These are phyloP conservation scores for Coptodon rendalli DNA, from an alignment of 2,113 vertebrate species.

Conservation along the genomic window DNA sequence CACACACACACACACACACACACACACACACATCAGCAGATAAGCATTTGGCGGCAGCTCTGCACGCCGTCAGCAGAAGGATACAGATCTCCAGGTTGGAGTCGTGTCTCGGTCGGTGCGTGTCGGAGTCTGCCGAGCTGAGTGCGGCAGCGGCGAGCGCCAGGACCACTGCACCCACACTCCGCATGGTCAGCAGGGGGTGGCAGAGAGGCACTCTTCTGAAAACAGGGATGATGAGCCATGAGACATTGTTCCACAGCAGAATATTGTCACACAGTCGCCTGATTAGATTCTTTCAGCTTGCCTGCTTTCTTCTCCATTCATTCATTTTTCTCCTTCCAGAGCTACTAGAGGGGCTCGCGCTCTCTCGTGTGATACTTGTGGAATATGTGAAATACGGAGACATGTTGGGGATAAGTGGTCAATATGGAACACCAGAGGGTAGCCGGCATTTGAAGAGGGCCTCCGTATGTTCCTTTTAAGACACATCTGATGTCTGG, in stretches of 20 bases:
- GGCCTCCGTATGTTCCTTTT: constrained; percentile 11
- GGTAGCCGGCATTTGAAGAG: not conserved
- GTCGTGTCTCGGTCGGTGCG: constrained; percentile 74
- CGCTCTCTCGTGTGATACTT: not conserved
- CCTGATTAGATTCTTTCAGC: not conserved
- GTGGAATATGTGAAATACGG: not conserved
- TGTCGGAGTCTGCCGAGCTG: constrained; percentile 61
- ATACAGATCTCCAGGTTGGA: constrained; percentile 95
- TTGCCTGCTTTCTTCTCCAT: not conserved
- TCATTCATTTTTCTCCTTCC: not conserved
- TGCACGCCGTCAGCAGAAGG: constrained; percentile 54
- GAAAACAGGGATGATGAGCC: not conserved
- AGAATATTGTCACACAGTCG: not conserved
- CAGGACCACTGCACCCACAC: constrained; percentile 69
- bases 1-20: not conserved
- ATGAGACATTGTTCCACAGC: not conserved
- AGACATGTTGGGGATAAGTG: not conserved
- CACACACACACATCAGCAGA: not conserved
- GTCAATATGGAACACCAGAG: constrained; percentile 25
- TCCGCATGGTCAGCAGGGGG: constrained; percentile 73
- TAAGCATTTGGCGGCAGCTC: not conserved
- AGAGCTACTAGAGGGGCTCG: not conserved
- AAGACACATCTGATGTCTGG: constrained; percentile 32
- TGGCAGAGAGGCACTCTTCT: constrained; percentile 31
- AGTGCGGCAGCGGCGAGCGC: constrained; percentile 55